A percentile compares a stretch with the other conserved stretches of the same genome.
Conservation (phyloP, 2,113 vertebrate species). For the Megaceryle torquata region DNA sequence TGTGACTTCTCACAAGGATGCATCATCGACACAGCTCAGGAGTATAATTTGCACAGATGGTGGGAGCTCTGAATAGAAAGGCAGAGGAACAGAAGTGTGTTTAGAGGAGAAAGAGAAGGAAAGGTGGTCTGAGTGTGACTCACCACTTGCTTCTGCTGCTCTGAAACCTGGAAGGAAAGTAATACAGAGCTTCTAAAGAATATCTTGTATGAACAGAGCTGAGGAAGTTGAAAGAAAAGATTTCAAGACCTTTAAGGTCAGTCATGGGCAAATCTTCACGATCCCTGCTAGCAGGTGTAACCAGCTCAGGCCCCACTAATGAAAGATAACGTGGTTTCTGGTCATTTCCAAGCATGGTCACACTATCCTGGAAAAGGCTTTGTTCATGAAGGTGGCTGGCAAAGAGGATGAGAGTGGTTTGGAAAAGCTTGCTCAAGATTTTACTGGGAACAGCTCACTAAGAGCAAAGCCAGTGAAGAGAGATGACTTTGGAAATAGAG, state of each 20-base stretch:
- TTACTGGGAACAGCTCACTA: neutral
- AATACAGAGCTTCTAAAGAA: neutral
- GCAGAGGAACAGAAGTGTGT: neutral
- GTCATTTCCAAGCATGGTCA: neutral
- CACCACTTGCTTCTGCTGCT: neutral
- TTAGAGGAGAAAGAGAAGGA: neutral
- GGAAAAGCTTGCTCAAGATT: neutral
- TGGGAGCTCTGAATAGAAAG: neutral
- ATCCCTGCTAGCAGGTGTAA: neutral
- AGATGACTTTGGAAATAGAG: neutral
- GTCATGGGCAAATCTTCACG: neutral
- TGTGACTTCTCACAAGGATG: neutral
- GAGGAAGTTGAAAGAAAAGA: neutral
- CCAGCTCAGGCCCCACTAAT: accelerated
- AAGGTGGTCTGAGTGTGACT: neutral
- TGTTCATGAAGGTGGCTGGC: neutral
- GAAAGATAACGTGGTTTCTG: neutral
- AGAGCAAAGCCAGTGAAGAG: neutral
- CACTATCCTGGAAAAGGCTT: neutral
- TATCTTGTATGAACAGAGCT: neutral
- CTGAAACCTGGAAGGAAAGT: neutral
- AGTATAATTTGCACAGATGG: neutral
- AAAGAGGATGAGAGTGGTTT: neutral
- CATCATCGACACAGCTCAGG: neutral
- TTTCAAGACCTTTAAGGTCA: neutral